Conservation (phyloP, 2,888 invertebrate species). For the Drosophila borborema region DNA sequence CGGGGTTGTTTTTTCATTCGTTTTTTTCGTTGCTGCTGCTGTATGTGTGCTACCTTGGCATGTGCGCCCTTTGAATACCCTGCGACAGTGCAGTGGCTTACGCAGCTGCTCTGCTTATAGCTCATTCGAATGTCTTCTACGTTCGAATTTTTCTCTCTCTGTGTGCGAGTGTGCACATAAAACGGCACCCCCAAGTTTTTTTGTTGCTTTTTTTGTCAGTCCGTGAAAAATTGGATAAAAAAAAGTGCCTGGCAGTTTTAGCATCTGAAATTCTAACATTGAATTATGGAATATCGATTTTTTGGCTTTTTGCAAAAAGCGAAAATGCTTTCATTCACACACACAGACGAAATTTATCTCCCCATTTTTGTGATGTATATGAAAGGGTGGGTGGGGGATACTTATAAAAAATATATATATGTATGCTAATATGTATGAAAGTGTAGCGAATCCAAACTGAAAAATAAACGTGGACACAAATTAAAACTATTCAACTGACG, state of each 20-base stretch:
- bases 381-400: not conserved
- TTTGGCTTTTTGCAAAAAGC: conserved; percentile 62
- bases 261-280: conserved; percentile 77
- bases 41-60: conserved; percentile 16
- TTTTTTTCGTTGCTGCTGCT: conserved; percentile 34
- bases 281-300: conserved; percentile 80
- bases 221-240: conserved; percentile 77
- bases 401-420: not conserved
- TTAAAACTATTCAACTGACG: not conserved
- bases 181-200: conserved; percentile 68
- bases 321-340: conserved; percentile 14
- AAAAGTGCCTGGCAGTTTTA: conserved; percentile 75
- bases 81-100: conserved; percentile 15
- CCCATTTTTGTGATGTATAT: not conserved
- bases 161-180: conserved; percentile 14
- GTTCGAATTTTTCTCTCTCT: not conserved
- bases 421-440: not conserved
- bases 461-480: not conserved
- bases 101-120: conserved; percentile 15
- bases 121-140: conserved; percentile 20
- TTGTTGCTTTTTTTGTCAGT: conserved; percentile 43
- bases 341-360: not conserved
- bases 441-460: not conserved
- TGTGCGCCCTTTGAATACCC: conserved; percentile 43
- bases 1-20: conserved; percentile 76